Percentiles rank a stretch among this genome's conserved stretches.
Conservation (phyloP, 64 coral and sea anemone genomes). For the Pocillopora verrucosa region DNA sequence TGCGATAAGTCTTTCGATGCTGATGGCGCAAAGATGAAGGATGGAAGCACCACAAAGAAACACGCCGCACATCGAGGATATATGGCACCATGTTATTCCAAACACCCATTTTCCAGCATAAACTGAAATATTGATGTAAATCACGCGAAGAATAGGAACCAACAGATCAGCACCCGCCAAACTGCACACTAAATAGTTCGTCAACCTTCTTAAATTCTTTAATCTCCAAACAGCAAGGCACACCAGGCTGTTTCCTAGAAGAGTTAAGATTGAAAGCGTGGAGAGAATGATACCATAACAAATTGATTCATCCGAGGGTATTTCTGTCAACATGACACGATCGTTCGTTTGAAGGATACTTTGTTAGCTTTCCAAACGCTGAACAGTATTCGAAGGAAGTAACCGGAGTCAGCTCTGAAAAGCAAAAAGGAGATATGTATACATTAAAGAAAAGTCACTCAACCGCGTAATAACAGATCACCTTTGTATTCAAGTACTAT, state of each 20-base stretch:
- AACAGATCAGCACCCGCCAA: constrained; percentile 69
- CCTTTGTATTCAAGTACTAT: neutral
- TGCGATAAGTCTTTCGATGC: constrained; percentile 75
- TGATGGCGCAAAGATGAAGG: constrained; percentile 80
- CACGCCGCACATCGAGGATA: constrained; percentile 80
- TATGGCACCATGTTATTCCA: constrained; percentile 65
- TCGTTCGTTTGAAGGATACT: neutral
- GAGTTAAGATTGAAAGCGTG: constrained; percentile 45
- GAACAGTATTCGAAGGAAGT: neutral
- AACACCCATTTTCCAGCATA: constrained; percentile 67
- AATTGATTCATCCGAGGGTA: constrained; percentile 30
- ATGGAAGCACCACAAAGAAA: constrained; percentile 80
- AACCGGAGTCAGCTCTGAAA: neutral
- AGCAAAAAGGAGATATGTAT: neutral
- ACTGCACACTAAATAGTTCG: constrained; percentile 89
- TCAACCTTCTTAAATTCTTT: constrained; percentile 71
- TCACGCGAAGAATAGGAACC: constrained; percentile 65
- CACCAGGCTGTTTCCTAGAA: constrained; percentile 75
- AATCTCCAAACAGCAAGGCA: constrained; percentile 82
- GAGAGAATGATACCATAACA: constrained; percentile 42
- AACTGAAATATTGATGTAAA: constrained; percentile 63
- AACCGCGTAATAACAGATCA: neutral
- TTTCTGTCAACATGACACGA: neutral
- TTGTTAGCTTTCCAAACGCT: neutral
- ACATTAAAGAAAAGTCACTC: neutral